Evolutionary conservation across 2,113 vertebrate genomes (phyloP), one percentile per base, ranked within the genome.

Genomic region (Gymnogyps californianus): DNA sequence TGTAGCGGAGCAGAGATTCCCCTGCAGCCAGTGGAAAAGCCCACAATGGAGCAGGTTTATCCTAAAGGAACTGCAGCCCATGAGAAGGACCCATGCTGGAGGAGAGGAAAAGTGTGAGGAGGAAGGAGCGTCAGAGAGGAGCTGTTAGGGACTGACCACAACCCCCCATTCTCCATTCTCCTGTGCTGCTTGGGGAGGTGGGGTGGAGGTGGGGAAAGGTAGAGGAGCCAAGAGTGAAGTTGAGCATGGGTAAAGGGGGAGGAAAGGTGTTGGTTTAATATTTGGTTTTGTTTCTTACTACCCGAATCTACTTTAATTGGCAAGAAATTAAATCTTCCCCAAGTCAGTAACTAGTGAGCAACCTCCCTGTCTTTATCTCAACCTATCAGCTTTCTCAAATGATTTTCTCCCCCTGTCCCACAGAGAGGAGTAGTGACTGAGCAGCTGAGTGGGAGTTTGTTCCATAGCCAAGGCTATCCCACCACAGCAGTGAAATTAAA

Each of bases 151-250:
- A 54, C 28, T 46, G n/a, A 67, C 12, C 9, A 26, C 6, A 57
- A 13, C 3, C 5, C 18, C 20, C 13, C 42, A 5, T 28, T 46
- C 19, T 7, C 28, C 18, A 36, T 29, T 13, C 5, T 54, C 13
- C 6, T 42, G 15, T 19, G 8, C 13, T 46, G 26, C 9, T 24
- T 74, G 3, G 3, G 0, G 0, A 0, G 7, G 38, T 38, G 38
- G 42, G 3, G 1, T 22, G 20, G 8, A 4, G 26, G 13, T 15
- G 13, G 13, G 7, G 18, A 40, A 52, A 32, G 7, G 13, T n/a
- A 66, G 7, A 36, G 5, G 38, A 65, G 16, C 6, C 11, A 52
- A 66, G 11, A 38, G 8, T 22, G 13, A 90, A 79, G 6, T 0
- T 36, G 28, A 5, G 6, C 6, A 32, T 13, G 10, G 20, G 3